Evolutionary conservation across 2,888 invertebrate species (phyloP).

Genomic region (Melieria omissa): DNA sequence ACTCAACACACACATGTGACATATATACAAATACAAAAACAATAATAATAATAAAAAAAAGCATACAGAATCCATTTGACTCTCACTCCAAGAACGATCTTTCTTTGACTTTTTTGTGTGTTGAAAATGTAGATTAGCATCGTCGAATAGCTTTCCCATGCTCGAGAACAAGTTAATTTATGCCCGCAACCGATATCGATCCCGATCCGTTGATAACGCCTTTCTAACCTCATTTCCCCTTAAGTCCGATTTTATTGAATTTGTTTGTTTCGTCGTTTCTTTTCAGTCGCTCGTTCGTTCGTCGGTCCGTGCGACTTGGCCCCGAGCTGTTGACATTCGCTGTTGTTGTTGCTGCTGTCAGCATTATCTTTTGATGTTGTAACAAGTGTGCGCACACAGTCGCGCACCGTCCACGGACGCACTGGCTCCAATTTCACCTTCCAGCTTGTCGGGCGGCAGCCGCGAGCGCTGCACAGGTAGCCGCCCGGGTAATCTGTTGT

Average conservation of each 20-base stretch:
- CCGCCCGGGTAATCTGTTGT: conserved; percentile 31
- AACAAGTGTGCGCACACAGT: conserved; percentile 36
- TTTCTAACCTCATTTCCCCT: conserved; percentile 28
- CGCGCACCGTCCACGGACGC: conserved; percentile 5
- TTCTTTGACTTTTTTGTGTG: too few relatives aligned
- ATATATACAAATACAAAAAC: neutral
- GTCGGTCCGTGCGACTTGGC: conserved; percentile 26
- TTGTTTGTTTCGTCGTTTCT: conserved; percentile 24
- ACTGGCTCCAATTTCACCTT: too few relatives aligned
- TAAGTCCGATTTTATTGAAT: conserved; percentile 13
- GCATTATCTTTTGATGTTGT: conserved; percentile 11
- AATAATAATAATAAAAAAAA: neutral
- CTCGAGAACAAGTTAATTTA: conserved; percentile 58
- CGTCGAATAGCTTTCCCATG: conserved; percentile 29
- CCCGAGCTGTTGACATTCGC: conserved; percentile 55
- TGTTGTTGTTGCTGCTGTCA: conserved; percentile 4
- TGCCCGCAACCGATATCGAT: conserved; percentile 48
- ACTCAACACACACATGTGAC: neutral
- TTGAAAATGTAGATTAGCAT: neutral
- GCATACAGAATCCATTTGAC: neutral
- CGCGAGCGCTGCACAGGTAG: conserved; percentile 12
- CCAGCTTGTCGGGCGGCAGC: neutral
- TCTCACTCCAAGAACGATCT: too few relatives aligned
- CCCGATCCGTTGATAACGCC: conserved; percentile 48
- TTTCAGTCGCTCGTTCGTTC: conserved; percentile 9